These are phyloP conservation scores for Orchestes rusci DNA, from an alignment of 2,888 invertebrate species.

Conservation along the genomic window DNA sequence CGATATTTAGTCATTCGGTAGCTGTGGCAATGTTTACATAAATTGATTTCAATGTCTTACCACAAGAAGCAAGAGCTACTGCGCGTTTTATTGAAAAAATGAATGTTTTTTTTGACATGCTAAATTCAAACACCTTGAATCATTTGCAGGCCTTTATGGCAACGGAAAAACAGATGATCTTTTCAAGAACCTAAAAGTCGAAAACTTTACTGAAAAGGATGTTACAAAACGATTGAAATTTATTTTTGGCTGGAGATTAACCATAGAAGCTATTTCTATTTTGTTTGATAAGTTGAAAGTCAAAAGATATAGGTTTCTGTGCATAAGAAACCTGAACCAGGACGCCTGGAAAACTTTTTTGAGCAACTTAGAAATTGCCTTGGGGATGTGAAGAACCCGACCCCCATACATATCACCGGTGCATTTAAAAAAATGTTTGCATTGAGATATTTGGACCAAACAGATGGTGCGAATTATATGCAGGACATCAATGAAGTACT, in stretches of 20 bases:
- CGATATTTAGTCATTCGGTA: constrained; percentile 17
- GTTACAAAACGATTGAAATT: neutral
- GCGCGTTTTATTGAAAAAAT: constrained; percentile 12
- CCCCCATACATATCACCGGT: constrained; percentile 20
- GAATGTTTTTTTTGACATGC: constrained; percentile 9
- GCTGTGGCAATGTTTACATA: constrained; percentile 12
- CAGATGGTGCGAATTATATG: constrained; percentile 20
- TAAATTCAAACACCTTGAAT: constrained; percentile 8
- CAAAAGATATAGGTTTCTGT: neutral
- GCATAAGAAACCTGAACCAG: constrained; percentile 7
- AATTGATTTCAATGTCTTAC: constrained; percentile 12
- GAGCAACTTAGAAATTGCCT: constrained; percentile 20
- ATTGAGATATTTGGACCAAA: constrained; percentile 17
- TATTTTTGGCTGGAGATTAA: too few species aligned
- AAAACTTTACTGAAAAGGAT: too few species aligned
- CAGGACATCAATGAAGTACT: constrained; percentile 23
- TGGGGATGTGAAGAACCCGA: constrained; percentile 22
- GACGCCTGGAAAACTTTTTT: constrained; percentile 24
- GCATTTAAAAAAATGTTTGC: constrained; percentile 25
- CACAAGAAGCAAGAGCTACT: constrained; percentile 10
- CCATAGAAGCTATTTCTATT: neutral
- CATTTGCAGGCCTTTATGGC: constrained; percentile 8
- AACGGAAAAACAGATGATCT: constrained; percentile 14
- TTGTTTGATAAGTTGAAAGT: neutral
- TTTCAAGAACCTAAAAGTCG: too few species aligned